phyloP scores from a whole-genome alignment of 2,113 vertebrate species.

The Grammomys dolichurus region DNA sequence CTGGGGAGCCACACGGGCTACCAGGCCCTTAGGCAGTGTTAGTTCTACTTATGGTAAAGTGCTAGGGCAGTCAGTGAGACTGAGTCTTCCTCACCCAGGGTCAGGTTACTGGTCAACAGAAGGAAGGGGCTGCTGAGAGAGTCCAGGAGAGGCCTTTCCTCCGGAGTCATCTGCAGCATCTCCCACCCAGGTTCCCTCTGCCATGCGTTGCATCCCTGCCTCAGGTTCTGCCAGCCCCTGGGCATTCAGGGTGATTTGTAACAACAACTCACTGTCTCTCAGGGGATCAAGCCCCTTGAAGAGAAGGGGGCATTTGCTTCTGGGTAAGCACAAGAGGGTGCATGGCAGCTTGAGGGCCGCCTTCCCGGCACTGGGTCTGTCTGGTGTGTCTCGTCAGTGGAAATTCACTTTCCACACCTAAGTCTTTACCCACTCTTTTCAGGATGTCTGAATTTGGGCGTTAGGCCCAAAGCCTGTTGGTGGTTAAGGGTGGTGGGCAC shows the following conservation, averaged over 20 bases:
- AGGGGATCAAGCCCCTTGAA: neutral
- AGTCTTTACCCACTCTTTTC: no score
- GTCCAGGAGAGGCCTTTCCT: neutral
- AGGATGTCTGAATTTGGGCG: neutral
- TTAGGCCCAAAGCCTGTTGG: neutral
- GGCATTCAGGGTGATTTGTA: neutral
- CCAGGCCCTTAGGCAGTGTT: neutral
- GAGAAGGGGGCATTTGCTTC: neutral
- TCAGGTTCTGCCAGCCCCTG: neutral
- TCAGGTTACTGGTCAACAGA: neutral
- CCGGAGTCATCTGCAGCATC: neutral
- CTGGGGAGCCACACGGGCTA: fast-evolving
- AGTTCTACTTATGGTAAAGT: fast-evolving
- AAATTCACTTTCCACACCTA: neutral
- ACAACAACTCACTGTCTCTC: neutral
- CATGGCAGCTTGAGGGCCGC: fast-evolving
- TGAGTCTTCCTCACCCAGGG: fast-evolving
- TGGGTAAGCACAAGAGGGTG: neutral
- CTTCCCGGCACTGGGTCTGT: neutral
- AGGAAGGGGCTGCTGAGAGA: neutral
- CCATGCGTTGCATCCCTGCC: neutral
- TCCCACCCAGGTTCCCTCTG: neutral
- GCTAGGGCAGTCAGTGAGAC: fast-evolving
- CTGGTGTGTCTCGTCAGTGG: neutral
- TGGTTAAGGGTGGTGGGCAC: neutral